Evolutionary conservation across 2,888 invertebrate species (phyloP), one percentile per base, ranked within the genome.

Genomic region (Pristionchus maxplancki): DNA sequence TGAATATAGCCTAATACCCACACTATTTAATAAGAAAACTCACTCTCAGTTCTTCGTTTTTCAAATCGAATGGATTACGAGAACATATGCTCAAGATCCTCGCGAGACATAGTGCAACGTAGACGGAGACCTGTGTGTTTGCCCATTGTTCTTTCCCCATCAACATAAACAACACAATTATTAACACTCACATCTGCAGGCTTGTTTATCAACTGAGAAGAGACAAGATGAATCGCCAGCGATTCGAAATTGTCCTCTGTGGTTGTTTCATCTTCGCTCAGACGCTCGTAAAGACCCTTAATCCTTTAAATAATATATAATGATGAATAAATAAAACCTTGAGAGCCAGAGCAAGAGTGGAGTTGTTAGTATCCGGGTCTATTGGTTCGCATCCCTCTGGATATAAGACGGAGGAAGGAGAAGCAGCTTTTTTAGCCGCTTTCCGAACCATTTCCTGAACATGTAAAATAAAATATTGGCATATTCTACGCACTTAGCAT

Each of bases 371-470:
- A 37, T 37, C 37, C 20, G 84, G 53, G 40, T 53, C 53, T 37
- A 84, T 62, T 20, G 58, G 58, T 58, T 62, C 84, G 62, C 84
- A 84, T 58, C 58, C 84, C 24, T 84, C 62, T 3, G 84, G 84
- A 34, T 84, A 84, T 15, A 44, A 4, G 20, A 84, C 84, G 48
- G 44, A 28, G 37, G 28, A 24, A 11, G 84, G 58, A 31, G 84
- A 84, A 62, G 44, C 84, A 24, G 84, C 53, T 37, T 62, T 53
- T 31, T 62, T 62, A 37, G 84, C 84, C 11, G 58, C 58, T 58
- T 62, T 62, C 84, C 84, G 58, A 37, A 31, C 58, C 84, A 84
- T 84, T 58, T 48, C 37, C 81, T 81, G 81, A 81, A 78, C 9
- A 37, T 28, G 28, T 8, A 3, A 13, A 50, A 28, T 81, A 24